Evolutionary conservation across 2,113 vertebrate genomes (phyloP).

Genomic region (Colius striatus): DNA sequence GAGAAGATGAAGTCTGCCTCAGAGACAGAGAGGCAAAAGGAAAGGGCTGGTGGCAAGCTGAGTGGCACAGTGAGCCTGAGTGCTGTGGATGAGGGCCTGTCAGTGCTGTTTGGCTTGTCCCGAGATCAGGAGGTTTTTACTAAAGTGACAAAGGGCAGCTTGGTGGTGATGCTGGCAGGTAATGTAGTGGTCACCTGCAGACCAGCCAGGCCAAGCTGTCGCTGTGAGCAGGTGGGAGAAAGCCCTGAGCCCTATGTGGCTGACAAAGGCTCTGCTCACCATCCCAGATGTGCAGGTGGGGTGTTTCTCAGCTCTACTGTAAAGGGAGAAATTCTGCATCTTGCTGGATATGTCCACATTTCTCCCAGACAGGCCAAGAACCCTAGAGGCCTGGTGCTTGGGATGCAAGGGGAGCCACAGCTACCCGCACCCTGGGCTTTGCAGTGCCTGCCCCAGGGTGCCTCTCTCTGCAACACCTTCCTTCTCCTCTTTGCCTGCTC

Average conservation of each 20-base stretch:
- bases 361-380: not conserved
- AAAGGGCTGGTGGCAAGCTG: not conserved
- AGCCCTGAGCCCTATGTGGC: not conserved
- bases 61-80: not conserved
- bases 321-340: not conserved
- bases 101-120: not conserved
- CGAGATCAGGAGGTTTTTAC: not conserved
- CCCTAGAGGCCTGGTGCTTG: not conserved
- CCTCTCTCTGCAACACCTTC: not conserved
- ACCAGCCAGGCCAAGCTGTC: not conserved
- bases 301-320: rapidly evolving
- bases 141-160: not conserved
- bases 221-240: not conserved
- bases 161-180: not conserved
- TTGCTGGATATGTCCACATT: not conserved
- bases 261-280: not conserved
- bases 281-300: too few relatives aligned
- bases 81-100: not conserved
- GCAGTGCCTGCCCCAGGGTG: not conserved
- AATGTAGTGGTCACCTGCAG: not conserved
- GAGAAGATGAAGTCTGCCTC: rapidly evolving
- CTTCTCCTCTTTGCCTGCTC: not conserved
- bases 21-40: not conserved
- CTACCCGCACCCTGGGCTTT: not conserved
- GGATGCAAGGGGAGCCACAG: not conserved